Evolutionary conservation across 2,888 invertebrate genomes (phyloP), one percentile per base, ranked within the genome.

Genomic region (Apomyelois bistriatella): DNA sequence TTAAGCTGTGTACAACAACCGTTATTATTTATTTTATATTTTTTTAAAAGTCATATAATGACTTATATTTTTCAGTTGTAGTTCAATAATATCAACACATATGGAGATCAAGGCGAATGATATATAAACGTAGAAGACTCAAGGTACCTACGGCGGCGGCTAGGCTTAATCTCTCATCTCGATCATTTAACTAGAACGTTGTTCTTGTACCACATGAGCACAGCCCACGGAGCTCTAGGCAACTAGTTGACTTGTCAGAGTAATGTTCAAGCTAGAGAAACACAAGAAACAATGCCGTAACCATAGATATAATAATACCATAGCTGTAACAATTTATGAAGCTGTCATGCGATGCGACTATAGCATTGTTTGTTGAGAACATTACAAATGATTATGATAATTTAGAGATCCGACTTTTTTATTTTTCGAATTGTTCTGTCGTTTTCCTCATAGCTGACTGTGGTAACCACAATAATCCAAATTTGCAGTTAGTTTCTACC

Each of bases 181-280:
- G 22, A 52, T 52, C 52, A 52, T 43, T 52, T 52, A 52, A 42
- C 42, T 46, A 10, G 46, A 30, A 32, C 46, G 16, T n/a, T 13
- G 41, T 41, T 17, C 41, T 16, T 10, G 43, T 30, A 43, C 9
- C n/a, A 22, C 38, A 41, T 41, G 43, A 12, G 3, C 10, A 9
- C 32, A 46, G 7, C 46, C 32, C n/a, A 16, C 32, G 15, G 32
- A 16, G 16, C 42, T 12, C 8, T 5, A 28, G 13, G 13, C 38
- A 38, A 38, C 12, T 12, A 43, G 42, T 46, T 32, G 46, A 15
- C 46, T 46, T 30, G 43, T 43, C 43, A 30, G 30, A 43, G 13
- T 30, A 32, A 35, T 46, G 35, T 46, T 32, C 46, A 8, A 12
- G 15, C 15, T 13, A 28, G 1, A 46, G 16, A 30, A 35, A 46